phyloP scores from a whole-genome alignment of 2,888 invertebrate species.

The Ectemnius cavifrons region DNA sequence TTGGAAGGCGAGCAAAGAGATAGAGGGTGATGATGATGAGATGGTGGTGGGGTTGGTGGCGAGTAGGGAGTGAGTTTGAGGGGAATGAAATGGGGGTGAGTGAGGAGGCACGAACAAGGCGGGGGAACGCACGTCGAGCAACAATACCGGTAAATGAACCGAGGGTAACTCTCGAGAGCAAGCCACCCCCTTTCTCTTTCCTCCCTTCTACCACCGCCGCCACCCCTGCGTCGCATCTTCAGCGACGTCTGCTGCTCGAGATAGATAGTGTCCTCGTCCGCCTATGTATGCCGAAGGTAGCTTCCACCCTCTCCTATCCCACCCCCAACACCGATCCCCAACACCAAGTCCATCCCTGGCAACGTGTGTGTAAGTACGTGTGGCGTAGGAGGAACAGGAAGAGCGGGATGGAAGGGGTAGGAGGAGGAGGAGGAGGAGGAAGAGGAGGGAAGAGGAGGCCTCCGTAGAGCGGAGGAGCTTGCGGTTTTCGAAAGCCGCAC shows the following conservation, averaged over 20 bases:
- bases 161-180: slow-evolving; percentile 63
- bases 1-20: slow-evolving; percentile 19
- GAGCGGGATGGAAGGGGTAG: too few relatives aligned
- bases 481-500: slow-evolving; percentile 49
- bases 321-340: background rate
- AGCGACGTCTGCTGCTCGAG: slow-evolving; percentile 63
- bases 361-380: slow-evolving; percentile 13
- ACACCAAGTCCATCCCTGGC: background rate
- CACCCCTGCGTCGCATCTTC: slow-evolving; percentile 57
- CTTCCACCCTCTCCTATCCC: slow-evolving; percentile 47
- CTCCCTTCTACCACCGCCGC: too few relatives aligned
- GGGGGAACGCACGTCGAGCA: slow-evolving; percentile 50
- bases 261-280: slow-evolving; percentile 52
- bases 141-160: slow-evolving; percentile 75
- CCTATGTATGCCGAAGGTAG: slow-evolving; percentile 39
- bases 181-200: slow-evolving; percentile 4
- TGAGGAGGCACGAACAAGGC: background rate
- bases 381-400: background rate
- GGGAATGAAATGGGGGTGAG: slow-evolving; percentile 2
- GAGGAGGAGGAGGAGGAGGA: too few relatives aligned
- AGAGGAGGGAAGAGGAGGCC: too few relatives aligned
- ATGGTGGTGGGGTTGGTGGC: background rate
- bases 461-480: slow-evolving; percentile 12
- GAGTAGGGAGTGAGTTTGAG: slow-evolving; percentile 23
- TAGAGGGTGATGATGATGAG: slow-evolving; percentile 22